Conservation (phyloP, 1,140 invertebrate species). For the Bilobella aurantiaca region DNA sequence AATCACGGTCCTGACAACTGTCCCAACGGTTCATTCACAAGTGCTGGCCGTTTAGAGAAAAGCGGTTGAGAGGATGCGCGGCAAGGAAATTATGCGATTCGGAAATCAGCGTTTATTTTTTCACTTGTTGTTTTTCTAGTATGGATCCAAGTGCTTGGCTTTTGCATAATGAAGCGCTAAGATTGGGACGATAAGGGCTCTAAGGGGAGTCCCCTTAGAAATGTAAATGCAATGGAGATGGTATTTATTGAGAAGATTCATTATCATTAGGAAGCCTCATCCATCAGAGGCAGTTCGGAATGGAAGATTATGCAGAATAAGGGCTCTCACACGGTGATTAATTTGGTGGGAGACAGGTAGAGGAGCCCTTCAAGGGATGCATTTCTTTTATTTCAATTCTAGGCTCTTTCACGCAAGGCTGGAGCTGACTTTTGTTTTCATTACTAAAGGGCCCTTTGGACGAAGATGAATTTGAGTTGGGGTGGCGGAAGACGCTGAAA, state of each 20-base stretch:
- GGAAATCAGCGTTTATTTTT: background rate
- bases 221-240: slow-evolving; percentile 3
- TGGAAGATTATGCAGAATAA: background rate
- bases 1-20: too few relatives aligned
- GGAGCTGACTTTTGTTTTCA: background rate
- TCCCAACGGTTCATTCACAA: too few relatives aligned
- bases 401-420: too few relatives aligned
- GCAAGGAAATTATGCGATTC: background rate
- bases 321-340: background rate
- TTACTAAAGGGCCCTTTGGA: background rate
- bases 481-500: background rate
- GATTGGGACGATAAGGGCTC: background rate
- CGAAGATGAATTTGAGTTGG: background rate
- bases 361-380: background rate
- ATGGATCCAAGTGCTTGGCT: background rate
- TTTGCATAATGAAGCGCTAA: background rate
- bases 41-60: too few relatives aligned
- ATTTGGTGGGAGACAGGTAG: background rate
- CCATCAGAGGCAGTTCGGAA: background rate
- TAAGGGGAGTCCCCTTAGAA: background rate
- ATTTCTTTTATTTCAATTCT: too few relatives aligned
- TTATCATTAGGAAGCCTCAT: background rate
- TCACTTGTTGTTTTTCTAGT: background rate
- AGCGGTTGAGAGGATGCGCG: background rate
- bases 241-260: background rate